Evolutionary conservation across 2,888 invertebrate genomes (phyloP).

Genomic region (Drosophila anomalipes): DNA sequence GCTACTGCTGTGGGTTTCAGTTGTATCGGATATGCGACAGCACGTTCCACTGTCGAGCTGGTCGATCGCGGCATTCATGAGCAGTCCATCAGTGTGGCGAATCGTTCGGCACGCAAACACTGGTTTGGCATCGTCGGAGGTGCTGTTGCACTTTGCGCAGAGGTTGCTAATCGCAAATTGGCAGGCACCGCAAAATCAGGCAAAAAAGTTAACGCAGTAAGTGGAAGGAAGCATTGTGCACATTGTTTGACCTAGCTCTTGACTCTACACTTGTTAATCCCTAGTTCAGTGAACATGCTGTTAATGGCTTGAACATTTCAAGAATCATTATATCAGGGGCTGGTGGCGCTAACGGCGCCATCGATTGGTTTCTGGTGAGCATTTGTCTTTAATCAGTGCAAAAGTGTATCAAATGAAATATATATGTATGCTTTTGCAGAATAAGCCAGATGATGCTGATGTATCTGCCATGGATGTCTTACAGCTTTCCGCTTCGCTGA

Average conservation of each 20-base stretch:
- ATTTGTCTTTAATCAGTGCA: not conserved
- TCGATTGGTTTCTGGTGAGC: conserved; percentile 81
- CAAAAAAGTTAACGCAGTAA: conserved; percentile 74
- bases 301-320: conserved; percentile 82
- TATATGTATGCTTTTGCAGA: conserved; percentile 56
- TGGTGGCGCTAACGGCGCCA: conserved; percentile 75
- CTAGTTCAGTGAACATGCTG: conserved; percentile 70
- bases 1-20: conserved; percentile 62
- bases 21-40: conserved; percentile 71
- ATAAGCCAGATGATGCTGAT: conserved; percentile 74
- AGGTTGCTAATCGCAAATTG: conserved; percentile 74
- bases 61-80: conserved; percentile 78
- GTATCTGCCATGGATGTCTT: conserved; percentile 71
- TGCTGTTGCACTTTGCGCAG: conserved; percentile 70
- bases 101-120: conserved; percentile 75
- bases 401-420: not conserved
- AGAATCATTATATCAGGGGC: conserved; percentile 80
- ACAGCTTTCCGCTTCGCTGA: conserved; percentile 81
- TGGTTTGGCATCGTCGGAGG: conserved; percentile 80
- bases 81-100: conserved; percentile 74
- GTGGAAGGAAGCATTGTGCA: conserved; percentile 7
- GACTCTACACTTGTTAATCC: not conserved
- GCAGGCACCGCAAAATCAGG: conserved; percentile 72
- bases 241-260: not conserved
- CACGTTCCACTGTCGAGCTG: conserved; percentile 71